Evolutionary conservation across 2,888 invertebrate genomes (phyloP), one percentile per base, ranked within the genome.

Genomic region (Eupeodes luniger): DNA sequence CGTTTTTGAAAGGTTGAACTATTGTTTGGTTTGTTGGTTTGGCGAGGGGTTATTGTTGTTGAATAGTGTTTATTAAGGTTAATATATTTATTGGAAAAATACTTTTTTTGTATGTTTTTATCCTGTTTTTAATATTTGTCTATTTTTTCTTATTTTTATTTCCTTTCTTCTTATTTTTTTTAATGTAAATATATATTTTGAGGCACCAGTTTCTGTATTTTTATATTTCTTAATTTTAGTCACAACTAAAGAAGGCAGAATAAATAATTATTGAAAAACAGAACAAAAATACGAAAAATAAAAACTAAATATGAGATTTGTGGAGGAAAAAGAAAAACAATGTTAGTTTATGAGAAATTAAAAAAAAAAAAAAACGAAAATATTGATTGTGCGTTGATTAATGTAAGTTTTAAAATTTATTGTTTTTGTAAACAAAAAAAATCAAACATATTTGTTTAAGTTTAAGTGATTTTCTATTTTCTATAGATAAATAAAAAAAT

Each of bases 1-100:
- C 93, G 93, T 93, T 93, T 93, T 93, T 93, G 93, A 93, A 92
- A 92, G 93, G 93, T 92, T 91, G 55, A 51, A 55, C 85, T 89
- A 86, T 89, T 89, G 86, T 49, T 80, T 76, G 14, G 34, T 82
- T 57, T 44, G 12, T 57, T 40, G 11, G 11, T 81, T 76, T 62
- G 57, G 66, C 40, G 76, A 61, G 70, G 44, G 61, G 61, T 27
- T 27, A 27, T 27, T 27, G 27, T 27, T 27, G 27, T 34, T 74
- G 55, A 62, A 34, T 80, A 61, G 74, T 70, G 27, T 84, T 77
- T 10, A 40, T 69, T 27, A 79, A 53, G 14, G 64, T 74, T 53
- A n/a, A 55, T 80, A 55, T 67, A 53, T 70, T 34, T 69, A 5
- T 66, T 14, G 53, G 44, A 70, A 64, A 19, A 70, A 66, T 74